phyloP scores from a whole-genome alignment of 2,113 vertebrate genomes.

The Saguinus imperator region DNA sequence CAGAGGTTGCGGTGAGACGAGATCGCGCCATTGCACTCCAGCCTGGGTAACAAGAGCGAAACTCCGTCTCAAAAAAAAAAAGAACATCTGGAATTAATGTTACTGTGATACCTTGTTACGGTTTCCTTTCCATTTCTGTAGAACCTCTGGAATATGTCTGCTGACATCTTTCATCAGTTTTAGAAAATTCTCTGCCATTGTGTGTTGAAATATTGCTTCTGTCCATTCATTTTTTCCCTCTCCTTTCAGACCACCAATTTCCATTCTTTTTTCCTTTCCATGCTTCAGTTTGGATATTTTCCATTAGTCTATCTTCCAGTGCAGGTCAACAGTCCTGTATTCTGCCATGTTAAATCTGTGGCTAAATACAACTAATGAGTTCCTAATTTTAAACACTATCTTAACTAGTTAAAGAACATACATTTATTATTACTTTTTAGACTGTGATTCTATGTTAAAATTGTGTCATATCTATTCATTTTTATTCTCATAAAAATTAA shows the following conservation, averaged over 20 bases:
- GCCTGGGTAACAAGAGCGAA: no score
- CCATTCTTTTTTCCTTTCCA: background rate
- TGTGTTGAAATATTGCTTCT: background rate
- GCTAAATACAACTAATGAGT: background rate
- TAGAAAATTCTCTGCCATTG: background rate
- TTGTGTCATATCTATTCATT: background rate
- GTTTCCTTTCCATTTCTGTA: background rate
- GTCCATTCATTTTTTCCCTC: background rate
- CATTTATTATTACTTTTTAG: conserved; percentile 8
- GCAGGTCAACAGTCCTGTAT: background rate
- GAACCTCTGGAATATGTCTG: background rate
- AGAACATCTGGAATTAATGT: background rate
- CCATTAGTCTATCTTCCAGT: background rate
- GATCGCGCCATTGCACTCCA: no score
- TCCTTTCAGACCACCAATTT: background rate
- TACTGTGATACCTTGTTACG: background rate
- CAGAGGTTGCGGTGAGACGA: no score
- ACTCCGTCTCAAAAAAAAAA: no score
- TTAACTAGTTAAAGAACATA: background rate
- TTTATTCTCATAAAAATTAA: background rate
- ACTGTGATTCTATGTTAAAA: background rate
- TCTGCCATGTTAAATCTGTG: background rate
- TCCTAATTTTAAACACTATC: background rate
- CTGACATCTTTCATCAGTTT: background rate
- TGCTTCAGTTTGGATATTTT: background rate